phyloP scores from a whole-genome alignment of 2,113 vertebrate species.

The Varanus komodoensis region DNA sequence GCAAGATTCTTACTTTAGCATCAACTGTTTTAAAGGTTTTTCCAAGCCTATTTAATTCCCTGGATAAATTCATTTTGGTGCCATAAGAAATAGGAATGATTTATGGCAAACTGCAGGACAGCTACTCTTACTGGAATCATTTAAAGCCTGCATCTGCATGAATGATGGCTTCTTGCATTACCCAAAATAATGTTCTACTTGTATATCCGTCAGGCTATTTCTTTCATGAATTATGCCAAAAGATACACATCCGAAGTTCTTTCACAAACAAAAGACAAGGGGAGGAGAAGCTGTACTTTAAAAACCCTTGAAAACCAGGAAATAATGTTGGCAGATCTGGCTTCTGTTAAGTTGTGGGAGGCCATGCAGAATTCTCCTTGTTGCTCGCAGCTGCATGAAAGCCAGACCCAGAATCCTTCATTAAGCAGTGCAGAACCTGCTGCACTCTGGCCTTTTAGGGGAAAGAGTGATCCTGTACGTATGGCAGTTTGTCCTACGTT shows the following conservation, averaged over 20 bases:
- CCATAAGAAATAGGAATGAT: not conserved
- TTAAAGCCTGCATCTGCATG: constrained; percentile 45
- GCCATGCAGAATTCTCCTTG: not conserved
- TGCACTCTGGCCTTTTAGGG: no score
- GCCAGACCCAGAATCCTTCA: no score
- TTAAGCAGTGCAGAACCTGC: no score
- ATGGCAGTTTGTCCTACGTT: no score
- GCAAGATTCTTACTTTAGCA: not conserved
- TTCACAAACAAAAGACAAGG: constrained; percentile 32
- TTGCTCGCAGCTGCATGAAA: no score
- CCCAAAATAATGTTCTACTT: constrained; percentile 50
- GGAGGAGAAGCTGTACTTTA: constrained; percentile 18
- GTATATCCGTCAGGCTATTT: constrained; percentile 30
- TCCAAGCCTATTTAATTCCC: not conserved
- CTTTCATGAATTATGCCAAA: constrained; percentile 44
- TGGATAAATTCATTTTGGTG: constrained; percentile 24
- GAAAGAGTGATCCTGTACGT: no score
- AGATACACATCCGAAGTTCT: constrained; percentile 43
- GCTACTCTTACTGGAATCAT: constrained; percentile 41
- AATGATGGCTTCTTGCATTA: constrained; percentile 66
- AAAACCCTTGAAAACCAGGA: constrained; percentile 4
- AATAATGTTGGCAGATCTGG: not conserved
- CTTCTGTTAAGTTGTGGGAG: not conserved
- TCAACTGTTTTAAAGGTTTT: constrained; percentile 11
- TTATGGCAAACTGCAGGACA: constrained; percentile 29